Conservation (phyloP, 2,797 vertebrate species). For the Urocyon cinereoargenteus region DNA sequence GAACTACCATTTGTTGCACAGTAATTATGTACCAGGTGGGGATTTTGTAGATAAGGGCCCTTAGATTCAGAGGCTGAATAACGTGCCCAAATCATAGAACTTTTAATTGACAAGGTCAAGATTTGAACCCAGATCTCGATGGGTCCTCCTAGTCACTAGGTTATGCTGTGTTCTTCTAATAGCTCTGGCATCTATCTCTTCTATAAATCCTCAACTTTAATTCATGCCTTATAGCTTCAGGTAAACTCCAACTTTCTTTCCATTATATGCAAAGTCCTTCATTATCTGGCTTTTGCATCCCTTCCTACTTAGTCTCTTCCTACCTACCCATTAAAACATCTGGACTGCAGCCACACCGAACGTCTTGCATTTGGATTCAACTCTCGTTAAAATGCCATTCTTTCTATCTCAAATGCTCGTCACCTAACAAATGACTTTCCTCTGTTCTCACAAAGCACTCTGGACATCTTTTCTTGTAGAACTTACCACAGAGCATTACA, state of each 20-base stretch:
- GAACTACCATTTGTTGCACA: background rate
- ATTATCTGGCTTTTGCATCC: constrained; percentile 23
- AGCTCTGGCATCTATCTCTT: background rate
- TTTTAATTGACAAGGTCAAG: background rate
- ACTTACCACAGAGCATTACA: background rate
- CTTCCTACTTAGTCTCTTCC: constrained; percentile 31
- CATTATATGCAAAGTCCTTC: constrained; percentile 43
- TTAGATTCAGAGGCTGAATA: constrained; percentile 45
- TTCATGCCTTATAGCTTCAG: constrained; percentile 16
- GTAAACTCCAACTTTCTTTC: constrained; percentile 57
- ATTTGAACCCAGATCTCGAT: constrained; percentile 44
- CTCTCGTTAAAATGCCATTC: background rate
- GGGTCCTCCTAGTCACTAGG: background rate
- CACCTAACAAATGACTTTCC: background rate
- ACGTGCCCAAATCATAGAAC: constrained; percentile 18
- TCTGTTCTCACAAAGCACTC: background rate
- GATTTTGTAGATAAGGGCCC: constrained; percentile 49
- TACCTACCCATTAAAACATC: constrained; percentile 30
- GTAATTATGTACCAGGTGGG: background rate
- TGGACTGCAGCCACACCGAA: background rate
- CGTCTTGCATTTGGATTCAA: background rate
- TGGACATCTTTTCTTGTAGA: background rate
- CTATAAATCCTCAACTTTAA: constrained; percentile 52
- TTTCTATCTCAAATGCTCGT: background rate
- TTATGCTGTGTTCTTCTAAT: background rate